Evolutionary conservation across 2,113 vertebrate species (phyloP), one percentile per base, ranked within the genome.

Genomic region (Aegypius monachus): DNA sequence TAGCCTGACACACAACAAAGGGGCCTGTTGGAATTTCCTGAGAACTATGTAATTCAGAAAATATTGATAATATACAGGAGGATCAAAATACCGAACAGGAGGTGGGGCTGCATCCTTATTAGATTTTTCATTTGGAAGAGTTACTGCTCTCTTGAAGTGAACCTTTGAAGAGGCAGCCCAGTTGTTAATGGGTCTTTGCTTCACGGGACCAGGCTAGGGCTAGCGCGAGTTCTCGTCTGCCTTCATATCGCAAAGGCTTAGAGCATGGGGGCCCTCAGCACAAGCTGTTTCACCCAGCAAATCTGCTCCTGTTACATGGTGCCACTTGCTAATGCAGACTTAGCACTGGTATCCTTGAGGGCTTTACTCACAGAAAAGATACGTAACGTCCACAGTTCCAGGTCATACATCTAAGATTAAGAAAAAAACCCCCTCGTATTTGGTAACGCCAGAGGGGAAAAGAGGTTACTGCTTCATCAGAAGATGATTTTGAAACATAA

Each of bases 381-480:
- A 26, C 22, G 53, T 36, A 48, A 59, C 61, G 70, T 93, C 89
- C 81, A 89, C 78, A 91, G 53, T 85, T 72, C 56, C 78, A 58
- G 70, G 84, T 87, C 58, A 68, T 21, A 65, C 13, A n/a, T 20
- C 34, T 38, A 34, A 93, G 56, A 94, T 78, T 67, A 85, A 74
- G 71, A 6, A 68, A 74, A 93, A 65, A 63, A 59, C 34, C 0
- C 0, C 7, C 47, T 91, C 50, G 16, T 72, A 65, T 89, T 45
- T 91, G 73, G 61, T 96, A 97, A 95, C 65, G 58, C 10, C 70
- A 85, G 70, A 87, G 66, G 48, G 66, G 47, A 63, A 74, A 59
- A 75, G 73, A 91, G 65, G 72, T 91, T 81, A 55, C 23, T 45
- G n/a, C 72, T 95, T 91, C 94, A 91, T 95, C 83, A 95, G 80